Conservation (phyloP, 1,140 invertebrate genomes). For the Ceratosolen solmsi region DNA sequence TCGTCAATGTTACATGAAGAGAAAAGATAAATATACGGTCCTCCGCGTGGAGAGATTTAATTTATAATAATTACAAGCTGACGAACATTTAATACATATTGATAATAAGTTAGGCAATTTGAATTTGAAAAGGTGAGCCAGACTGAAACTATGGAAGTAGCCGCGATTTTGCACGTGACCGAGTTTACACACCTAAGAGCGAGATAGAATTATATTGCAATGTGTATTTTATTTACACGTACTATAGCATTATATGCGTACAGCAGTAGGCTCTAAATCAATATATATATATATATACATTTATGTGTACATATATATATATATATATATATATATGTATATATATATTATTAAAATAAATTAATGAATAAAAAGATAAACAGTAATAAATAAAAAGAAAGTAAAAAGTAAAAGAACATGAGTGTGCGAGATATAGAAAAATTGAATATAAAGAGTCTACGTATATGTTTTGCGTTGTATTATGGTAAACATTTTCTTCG, state of each 20-base stretch:
- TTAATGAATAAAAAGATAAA: background rate
- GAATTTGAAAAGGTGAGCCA: conserved; percentile 20
- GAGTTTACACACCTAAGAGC: conserved; percentile 26
- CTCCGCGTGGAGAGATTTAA: background rate
- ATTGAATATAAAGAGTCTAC: background rate
- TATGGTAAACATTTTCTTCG: background rate
- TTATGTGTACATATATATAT: background rate
- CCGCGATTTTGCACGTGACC: conserved; percentile 36
- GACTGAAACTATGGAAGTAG: background rate
- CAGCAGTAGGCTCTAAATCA: background rate
- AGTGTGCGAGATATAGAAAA: background rate
- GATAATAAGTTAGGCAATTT: background rate
- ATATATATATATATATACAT: background rate
- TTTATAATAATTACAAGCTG: background rate
- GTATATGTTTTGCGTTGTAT: background rate
- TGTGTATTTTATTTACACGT: background rate
- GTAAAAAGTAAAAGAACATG: background rate
- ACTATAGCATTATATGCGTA: background rate
- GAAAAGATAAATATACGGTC: conserved; percentile 22
- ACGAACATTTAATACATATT: background rate
- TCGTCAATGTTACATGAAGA: conserved; percentile 43
- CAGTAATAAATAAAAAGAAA: background rate
- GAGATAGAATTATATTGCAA: conserved; percentile 13
- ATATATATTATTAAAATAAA: background rate
- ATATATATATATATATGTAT: background rate